Evolutionary conservation across 1,140 invertebrate genomes (phyloP), one percentile per base, ranked within the genome.

Genomic region (Zaprionus taronus): DNA sequence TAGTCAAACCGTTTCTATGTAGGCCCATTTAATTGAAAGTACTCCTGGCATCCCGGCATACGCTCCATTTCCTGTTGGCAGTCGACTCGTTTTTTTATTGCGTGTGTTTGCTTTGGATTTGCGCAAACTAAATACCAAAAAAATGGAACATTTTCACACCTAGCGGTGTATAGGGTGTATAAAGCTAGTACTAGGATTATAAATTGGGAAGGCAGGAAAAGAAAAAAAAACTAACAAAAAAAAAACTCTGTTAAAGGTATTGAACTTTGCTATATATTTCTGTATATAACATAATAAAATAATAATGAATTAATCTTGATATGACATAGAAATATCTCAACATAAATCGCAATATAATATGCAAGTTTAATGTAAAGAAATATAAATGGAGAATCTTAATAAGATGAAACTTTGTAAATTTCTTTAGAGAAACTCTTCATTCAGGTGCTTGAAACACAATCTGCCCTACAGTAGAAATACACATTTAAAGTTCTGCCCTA

Each of bases 1-100:
- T 75, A 75, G 72, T 51, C 72, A 22, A 55, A 63, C 38, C 60
- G 31, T 38, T 60, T 55, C 57, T 61, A 55, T 73, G 58, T 38
- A 57, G 66, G 15, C 34, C 57, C 74, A 77, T 72, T 77, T 77
- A 77, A 77, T 77, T 77, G 70, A 77, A 77, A 77, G 69, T 57
- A 47, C 47, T 51, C 47, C 47, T 24, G 20, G 47, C 55, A 38
- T 58, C 70, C 62, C 53, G 38, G 49, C 49, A 67, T 65, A 34
- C 62, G 70, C 70, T 77, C 70, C 62, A 72, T 77, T 77, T 77
- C 56, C 63, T 62, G 28, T 28, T 47, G 65, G 62, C 44, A 62
- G 72, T 77, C 61, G 28, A 57, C 61, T 67, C 51, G 26, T 56
- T 61, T 38, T 63, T 72, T 67, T 67, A 53, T 72, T 49, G 53